These are phyloP conservation scores for Eugnorisma glareosa DNA, from an alignment of 2,888 invertebrate species.

Conservation along the genomic window DNA sequence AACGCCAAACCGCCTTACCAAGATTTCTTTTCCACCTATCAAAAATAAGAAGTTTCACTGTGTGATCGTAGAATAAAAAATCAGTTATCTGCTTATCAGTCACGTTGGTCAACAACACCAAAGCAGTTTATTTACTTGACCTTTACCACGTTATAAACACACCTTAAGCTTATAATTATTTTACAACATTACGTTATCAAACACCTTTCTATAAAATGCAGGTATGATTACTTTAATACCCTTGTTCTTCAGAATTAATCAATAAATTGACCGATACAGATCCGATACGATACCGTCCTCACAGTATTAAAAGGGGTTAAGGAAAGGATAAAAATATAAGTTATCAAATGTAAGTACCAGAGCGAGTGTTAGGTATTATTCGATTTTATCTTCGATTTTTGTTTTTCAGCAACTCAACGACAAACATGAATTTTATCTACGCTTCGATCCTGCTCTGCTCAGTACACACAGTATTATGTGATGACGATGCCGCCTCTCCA, in stretches of 20 bases:
- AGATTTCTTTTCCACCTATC: not conserved
- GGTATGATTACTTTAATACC: not conserved
- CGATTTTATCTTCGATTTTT: not conserved
- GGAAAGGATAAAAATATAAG: not conserved
- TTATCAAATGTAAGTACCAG: not conserved
- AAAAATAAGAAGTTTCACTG: not conserved
- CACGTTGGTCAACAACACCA: not conserved
- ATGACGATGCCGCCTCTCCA: not conserved
- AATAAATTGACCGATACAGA: not conserved
- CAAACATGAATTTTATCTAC: conserved; percentile 30
- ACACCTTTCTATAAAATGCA: not conserved
- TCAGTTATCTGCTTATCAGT: not conserved
- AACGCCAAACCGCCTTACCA: not conserved
- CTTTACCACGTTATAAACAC: not conserved
- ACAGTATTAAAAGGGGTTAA: not conserved
- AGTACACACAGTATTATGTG: conserved; percentile 24
- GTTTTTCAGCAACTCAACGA: conserved; percentile 13
- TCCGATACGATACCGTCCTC: not conserved
- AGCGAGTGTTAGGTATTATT: not conserved
- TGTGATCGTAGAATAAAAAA: not conserved
- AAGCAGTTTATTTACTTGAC: not conserved
- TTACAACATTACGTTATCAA: not conserved
- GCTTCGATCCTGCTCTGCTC: conserved; percentile 30
- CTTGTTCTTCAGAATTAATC: not conserved
- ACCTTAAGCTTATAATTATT: not conserved